Conservation (phyloP, 2,888 invertebrate species). For the Octonoba sinensis region DNA sequence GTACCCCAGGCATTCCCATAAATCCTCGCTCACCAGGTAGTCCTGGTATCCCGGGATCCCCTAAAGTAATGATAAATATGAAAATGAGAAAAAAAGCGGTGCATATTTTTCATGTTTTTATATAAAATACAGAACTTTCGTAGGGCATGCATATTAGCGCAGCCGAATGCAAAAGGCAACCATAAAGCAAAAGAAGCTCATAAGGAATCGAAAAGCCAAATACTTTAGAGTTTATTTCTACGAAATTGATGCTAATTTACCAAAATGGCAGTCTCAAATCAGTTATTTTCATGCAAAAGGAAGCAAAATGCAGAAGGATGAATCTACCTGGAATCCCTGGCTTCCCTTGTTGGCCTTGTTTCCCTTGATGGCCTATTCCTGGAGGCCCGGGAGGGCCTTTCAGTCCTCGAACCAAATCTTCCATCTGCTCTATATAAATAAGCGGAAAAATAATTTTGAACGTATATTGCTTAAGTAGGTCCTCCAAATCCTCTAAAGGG, state of each 20-base stretch:
- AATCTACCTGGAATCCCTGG: slow-evolving; percentile 64
- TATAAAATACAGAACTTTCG: no score
- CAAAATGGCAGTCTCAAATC: not conserved
- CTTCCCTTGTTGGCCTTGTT: slow-evolving; percentile 78
- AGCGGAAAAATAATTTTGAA: slow-evolving; percentile 45
- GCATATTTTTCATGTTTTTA: no score
- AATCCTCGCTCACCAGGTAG: slow-evolving; percentile 78
- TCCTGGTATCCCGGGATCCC: slow-evolving; percentile 79
- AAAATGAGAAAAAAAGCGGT: no score
- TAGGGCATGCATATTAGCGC: no score
- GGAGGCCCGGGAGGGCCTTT: slow-evolving; percentile 79
- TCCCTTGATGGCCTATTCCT: slow-evolving; percentile 78
- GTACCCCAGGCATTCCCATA: slow-evolving; percentile 75
- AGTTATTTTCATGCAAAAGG: slow-evolving; percentile 68
- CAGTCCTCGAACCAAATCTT: slow-evolving; percentile 78
- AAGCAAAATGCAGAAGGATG: slow-evolving; percentile 27
- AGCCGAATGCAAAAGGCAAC: no score
- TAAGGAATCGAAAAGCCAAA: no score
- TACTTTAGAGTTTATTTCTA: no score
- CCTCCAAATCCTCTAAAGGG: slow-evolving; percentile 16
- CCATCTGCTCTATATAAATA: slow-evolving; percentile 79
- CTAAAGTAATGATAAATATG: slow-evolving; percentile 69
- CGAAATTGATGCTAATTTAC: no score
- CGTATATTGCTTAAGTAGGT: slow-evolving; percentile 8
- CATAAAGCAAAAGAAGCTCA: no score